Conservation (phyloP, 1,140 invertebrate species). For the Lasioglossum albipes region DNA sequence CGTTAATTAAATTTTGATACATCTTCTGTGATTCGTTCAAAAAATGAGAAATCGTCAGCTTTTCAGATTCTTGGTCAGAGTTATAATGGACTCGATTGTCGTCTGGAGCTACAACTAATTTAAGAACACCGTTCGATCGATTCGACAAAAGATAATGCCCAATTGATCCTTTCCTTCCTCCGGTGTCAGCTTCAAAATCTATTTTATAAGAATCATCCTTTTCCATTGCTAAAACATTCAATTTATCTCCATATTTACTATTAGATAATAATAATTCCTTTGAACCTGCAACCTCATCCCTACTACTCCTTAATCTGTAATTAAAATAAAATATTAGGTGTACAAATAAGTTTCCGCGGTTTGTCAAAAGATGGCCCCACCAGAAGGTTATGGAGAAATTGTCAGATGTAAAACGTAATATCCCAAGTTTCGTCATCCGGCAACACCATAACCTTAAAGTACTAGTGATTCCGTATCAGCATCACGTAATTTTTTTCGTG, state of each 20-base stretch:
- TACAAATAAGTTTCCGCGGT: no score
- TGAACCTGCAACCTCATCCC: constrained; percentile 38
- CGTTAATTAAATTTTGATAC: constrained; percentile 30
- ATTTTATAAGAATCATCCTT: constrained; percentile 41
- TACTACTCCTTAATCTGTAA: constrained; percentile 47
- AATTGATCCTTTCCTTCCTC: constrained; percentile 33
- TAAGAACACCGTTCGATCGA: constrained; percentile 23
- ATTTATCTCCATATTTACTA: constrained; percentile 35
- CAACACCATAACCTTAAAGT: no score
- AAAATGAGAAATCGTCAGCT: background rate
- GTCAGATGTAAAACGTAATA: no score
- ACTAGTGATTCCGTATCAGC: no score
- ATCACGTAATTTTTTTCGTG: no score
- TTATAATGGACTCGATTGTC: background rate
- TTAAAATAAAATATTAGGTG: constrained; percentile 12
- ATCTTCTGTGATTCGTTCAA: constrained; percentile 21
- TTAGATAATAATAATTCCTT: constrained; percentile 43
- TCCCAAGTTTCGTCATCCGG: no score
- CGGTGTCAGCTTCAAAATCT: constrained; percentile 43
- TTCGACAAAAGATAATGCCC: constrained; percentile 16
- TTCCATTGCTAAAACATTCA: constrained; percentile 18
- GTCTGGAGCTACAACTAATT: constrained; percentile 16
- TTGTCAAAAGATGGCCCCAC: no score
- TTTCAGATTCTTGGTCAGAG: constrained; percentile 11
- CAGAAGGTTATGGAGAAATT: no score